Conservation (phyloP, 2,888 invertebrate genomes). For the Gari tellinella region DNA sequence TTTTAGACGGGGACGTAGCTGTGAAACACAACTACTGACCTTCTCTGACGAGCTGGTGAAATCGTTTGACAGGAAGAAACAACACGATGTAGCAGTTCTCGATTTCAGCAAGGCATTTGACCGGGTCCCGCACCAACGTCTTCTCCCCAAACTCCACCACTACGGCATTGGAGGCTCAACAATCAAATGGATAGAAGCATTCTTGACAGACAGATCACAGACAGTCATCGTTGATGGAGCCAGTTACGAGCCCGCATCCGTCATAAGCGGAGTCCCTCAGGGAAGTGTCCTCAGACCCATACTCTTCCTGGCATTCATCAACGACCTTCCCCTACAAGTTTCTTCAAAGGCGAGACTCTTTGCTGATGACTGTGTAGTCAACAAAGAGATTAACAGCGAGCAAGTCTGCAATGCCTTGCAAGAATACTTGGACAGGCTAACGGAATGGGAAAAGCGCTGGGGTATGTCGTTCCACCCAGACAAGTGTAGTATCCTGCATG, state of each 20-base stretch:
- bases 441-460: constrained; percentile 31
- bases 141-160: too few relatives aligned
- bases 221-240: too few relatives aligned
- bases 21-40: constrained; percentile 17
- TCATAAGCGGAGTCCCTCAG: constrained; percentile 26
- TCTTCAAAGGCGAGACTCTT: constrained; percentile 20
- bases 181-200: constrained; percentile 8
- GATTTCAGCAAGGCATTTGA: constrained; percentile 10
- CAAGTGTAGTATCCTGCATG: constrained; percentile 28
- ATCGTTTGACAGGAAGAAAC: neutral
- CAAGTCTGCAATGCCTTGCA: constrained; percentile 24
- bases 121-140: constrained; percentile 7
- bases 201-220: too few relatives aligned
- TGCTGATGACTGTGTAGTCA: constrained; percentile 34
- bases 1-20: constrained; percentile 20
- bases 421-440: constrained; percentile 27
- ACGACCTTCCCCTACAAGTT: constrained; percentile 7
- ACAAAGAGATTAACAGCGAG: constrained; percentile 14
- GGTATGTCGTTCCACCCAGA: constrained; percentile 42
- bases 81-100: constrained; percentile 13
- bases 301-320: constrained; percentile 26
- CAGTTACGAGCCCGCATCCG: too few relatives aligned
- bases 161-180: too few relatives aligned
- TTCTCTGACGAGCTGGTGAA: neutral
- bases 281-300: constrained; percentile 19